Evolutionary conservation across 2,113 vertebrate genomes (phyloP).

Genomic region (Tragelaphus imberbis): DNA sequence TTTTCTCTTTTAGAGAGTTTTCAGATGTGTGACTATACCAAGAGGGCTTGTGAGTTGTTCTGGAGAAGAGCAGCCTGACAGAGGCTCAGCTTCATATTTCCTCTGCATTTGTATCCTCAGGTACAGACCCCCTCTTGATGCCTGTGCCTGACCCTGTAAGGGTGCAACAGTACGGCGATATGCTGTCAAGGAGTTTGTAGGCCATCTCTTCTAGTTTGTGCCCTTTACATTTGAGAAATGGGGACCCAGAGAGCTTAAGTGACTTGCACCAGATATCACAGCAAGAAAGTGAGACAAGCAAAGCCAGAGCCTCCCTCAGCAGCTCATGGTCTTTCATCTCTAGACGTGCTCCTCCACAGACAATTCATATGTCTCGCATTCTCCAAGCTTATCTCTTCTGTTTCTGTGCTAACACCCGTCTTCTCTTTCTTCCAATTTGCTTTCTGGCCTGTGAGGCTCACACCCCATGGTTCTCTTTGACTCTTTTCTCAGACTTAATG

Average conservation of each 20-base stretch:
- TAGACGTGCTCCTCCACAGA: fast-evolving
- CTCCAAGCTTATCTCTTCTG: not conserved
- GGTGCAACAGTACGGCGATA: not conserved
- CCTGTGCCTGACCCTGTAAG: not conserved
- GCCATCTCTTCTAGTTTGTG: not conserved
- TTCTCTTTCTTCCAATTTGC: not conserved
- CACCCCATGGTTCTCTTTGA: not conserved
- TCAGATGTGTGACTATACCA: too few species aligned
- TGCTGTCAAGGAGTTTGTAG: not conserved
- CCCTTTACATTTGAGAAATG: not conserved
- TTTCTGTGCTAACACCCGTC: not conserved
- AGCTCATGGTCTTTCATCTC: not conserved
- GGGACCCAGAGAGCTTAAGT: not conserved
- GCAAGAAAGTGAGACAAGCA: not conserved
- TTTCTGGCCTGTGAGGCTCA: not conserved
- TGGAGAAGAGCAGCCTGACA: not conserved
- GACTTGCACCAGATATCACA: not conserved
- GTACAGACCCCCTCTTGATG: not conserved
- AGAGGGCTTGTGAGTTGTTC: not conserved
- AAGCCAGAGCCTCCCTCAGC: not conserved
- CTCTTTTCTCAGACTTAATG: not conserved
- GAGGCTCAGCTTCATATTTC: not conserved
- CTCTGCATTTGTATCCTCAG: not conserved
- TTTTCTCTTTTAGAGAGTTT: not conserved
- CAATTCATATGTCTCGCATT: not conserved